Evolutionary conservation across 1,140 invertebrate genomes (phyloP), one percentile per base, ranked within the genome.

Genomic region (Diorhabda carinulata): DNA sequence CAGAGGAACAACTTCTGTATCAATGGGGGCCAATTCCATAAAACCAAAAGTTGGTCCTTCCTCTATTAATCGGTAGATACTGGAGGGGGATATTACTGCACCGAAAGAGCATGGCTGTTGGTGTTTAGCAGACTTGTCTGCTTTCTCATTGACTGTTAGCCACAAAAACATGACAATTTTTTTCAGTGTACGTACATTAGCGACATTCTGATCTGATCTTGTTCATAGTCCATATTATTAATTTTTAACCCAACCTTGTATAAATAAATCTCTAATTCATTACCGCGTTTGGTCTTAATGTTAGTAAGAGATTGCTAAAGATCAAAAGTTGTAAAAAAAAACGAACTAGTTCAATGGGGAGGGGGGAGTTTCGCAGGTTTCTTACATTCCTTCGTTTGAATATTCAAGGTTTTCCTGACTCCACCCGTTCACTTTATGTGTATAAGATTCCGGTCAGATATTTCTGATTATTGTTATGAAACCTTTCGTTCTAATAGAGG

Each of bases 331-430:
- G 56, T 6, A 64, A 45, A 64, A 25, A 25, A 25, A 25, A 25
- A 25, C 25, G 25, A 25, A 64, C 63, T 64, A 64, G 63, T 64
- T 66, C 65, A 66, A 57, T 66, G 43, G 25, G 2, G n/a, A n/a
- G n/a, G 25, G 25, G 25, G 65, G 66, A 67, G 62, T 67, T 68
- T 57, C 45, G 52, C 63, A 25, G 66, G 63, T 66, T 59, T 56
- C 43, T 66, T 69, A 63, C 61, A 66, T 66, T 66, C 65, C 65
- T 4, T 25, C 25, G 25, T 7, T n/a, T 59, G 8, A 64, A n/a
- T 6, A 60, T 45, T 64, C 71, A 72, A 72, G 71, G 71, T 66
- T 64, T 67, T 72, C 68, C 71, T 67, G 71, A 69, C 71, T 72
- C 67, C 71, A 69, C 71, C 71, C 65, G 58, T 63, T 62, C 52